Conservation (phyloP, 2,113 vertebrate genomes). For the Atractosteus spatula region DNA sequence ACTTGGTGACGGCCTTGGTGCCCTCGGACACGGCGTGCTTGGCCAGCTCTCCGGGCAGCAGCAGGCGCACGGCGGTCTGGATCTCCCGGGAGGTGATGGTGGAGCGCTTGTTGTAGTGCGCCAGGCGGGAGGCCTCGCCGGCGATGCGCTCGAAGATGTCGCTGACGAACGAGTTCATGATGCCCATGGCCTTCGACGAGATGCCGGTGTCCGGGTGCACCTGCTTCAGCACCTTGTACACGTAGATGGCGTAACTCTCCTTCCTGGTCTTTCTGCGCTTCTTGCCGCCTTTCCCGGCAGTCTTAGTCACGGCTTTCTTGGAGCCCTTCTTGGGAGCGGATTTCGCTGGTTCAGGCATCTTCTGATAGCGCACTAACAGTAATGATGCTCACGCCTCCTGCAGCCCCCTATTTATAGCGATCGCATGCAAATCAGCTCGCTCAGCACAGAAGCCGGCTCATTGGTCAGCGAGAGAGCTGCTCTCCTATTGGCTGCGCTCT, state of each 20-base stretch:
- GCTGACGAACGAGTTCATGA: constrained; percentile 11
- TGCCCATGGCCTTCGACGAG: constrained; percentile 14
- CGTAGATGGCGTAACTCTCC: too few species aligned
- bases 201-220: constrained; percentile 20
- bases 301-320: background rate
- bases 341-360: too few species aligned
- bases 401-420: too few species aligned
- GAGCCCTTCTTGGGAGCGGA: constrained; percentile 4
- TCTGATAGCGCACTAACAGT: too few species aligned
- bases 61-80: constrained; percentile 64
- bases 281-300: background rate
- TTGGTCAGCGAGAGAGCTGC: too few species aligned
- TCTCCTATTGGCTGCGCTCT: too few species aligned
- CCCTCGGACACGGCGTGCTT: constrained; percentile 21
- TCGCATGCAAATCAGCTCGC: too few species aligned
- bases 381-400: too few species aligned
- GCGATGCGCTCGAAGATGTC: too few species aligned
- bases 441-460: too few species aligned
- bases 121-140: constrained; percentile 4
- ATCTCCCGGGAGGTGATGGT: constrained; percentile 55
- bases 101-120: constrained; percentile 34
- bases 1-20: constrained; percentile 18
- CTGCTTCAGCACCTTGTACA: background rate
- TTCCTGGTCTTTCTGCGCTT: constrained; percentile 1
- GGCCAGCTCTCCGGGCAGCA: constrained; percentile 37